Percentiles rank a stretch among this genome's conserved stretches.
These are phyloP conservation scores for Guaruba guarouba DNA, from an alignment of 2,113 vertebrate genomes.

Conservation along the genomic window DNA sequence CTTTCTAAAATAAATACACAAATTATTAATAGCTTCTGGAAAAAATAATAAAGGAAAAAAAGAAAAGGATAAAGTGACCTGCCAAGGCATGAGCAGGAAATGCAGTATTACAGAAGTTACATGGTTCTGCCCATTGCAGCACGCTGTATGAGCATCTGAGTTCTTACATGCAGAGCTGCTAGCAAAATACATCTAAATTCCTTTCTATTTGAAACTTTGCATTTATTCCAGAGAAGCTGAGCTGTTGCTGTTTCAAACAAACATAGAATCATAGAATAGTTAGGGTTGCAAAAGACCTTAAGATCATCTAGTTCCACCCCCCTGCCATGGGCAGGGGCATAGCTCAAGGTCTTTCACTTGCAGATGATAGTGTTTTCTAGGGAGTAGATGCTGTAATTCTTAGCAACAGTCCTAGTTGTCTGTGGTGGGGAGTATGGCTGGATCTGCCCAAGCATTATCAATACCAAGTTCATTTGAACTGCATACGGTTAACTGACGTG, in stretches of 20 bases:
- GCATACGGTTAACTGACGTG: constrained; percentile 12
- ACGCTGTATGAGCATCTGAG: neutral
- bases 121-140: neutral
- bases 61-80: neutral
- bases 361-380: neutral
- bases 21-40: neutral
- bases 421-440: neutral
- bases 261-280: neutral
- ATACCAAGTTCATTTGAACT: constrained; percentile 21
- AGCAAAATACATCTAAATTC: neutral
- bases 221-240: neutral
- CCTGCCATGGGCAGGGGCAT: neutral
- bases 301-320: neutral
- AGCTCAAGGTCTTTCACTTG: neutral
- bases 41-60: neutral
- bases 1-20: neutral
- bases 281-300: neutral
- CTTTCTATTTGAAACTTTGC: neutral
- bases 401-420: neutral
- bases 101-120: neutral
- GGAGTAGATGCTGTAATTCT: neutral
- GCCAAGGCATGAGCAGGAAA: neutral
- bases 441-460: neutral
- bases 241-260: neutral
- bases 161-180: neutral